Evolutionary conservation across 2,888 invertebrate species (phyloP), one percentile per base, ranked within the genome.

Genomic region (Melikaiella ostensackeni): DNA sequence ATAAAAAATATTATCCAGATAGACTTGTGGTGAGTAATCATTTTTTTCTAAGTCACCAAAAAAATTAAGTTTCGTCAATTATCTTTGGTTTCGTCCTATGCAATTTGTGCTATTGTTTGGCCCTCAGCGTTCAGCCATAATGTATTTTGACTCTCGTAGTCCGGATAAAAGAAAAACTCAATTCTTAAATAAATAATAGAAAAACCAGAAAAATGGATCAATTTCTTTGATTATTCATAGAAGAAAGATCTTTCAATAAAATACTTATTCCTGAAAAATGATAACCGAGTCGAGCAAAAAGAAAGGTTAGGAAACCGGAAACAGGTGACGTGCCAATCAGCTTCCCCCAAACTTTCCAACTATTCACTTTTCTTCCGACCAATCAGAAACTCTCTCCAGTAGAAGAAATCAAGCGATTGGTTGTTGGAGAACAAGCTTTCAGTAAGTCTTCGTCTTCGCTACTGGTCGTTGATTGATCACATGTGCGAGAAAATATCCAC

Each of bases 381-480:
- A 66, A 66, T 46, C 27, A 19, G 27, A 66, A 66, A 19, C 3
- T 7, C 1, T 24, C 19, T 42, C 66, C 19, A 46, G 2, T 3
- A n/a, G n/a, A 70, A 70, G 13, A 5, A n/a, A 2, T 2, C 5
- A 9, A 8, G 11, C n/a, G 30, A 70, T 70, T 70, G 70, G 70
- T n/a, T 19, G 8, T 11, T 16, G n/a, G 5, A 6, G 27, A 50
- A 24, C 27, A n/a, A 50, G 46, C 30, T 8, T 3, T 42, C 24
- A 46, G 46, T 66, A n/a, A 55, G n/a, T 21, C 19, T 19, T n/a
- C n/a, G 50, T 66, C 42, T 66, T 16, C 38, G 38, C 42, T 70
- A n/a, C 42, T 11, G 46, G 42, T 19, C 24, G 66, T 24, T 9
- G 66, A 50, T 70, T 70, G 70, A 70, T 70, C 70, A 70, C 70